Conservation (phyloP, 2,888 invertebrate genomes). For the Phaedon cochleariae region DNA sequence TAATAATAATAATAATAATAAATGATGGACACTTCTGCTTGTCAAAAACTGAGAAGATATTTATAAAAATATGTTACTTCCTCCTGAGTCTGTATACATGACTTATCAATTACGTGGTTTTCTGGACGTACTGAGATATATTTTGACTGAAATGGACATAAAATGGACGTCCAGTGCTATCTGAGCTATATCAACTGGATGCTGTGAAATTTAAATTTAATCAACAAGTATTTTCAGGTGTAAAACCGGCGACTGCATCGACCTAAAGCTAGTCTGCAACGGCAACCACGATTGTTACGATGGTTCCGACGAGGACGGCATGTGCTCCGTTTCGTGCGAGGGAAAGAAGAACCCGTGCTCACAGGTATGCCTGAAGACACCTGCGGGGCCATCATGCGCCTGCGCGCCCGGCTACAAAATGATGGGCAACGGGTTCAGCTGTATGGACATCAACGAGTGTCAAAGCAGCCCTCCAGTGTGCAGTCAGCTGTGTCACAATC, state of each 20-base stretch:
- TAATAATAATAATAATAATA: too few relatives aligned
- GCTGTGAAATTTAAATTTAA: too few relatives aligned
- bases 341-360: constrained; percentile 62
- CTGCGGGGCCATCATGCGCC: constrained; percentile 72
- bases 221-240: constrained; percentile 59
- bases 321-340: constrained; percentile 67
- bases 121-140: too few relatives aligned
- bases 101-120: too few relatives aligned
- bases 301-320: constrained; percentile 74
- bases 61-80: too few relatives aligned
- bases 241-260: constrained; percentile 72
- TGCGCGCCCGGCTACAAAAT: constrained; percentile 71
- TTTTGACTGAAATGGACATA: too few relatives aligned
- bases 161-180: too few relatives aligned
- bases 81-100: too few relatives aligned
- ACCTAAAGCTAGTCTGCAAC: constrained; percentile 72
- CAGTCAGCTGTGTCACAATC: constrained; percentile 72
- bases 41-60: too few relatives aligned
- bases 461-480: constrained; percentile 65
- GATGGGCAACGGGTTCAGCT: constrained; percentile 65
- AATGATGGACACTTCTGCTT: too few relatives aligned
- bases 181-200: too few relatives aligned
- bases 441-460: constrained; percentile 80
- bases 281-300: constrained; percentile 71
- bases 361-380: constrained; percentile 70